Conservation (phyloP, 2,797 vertebrate genomes). For the Valencia hispanica region DNA sequence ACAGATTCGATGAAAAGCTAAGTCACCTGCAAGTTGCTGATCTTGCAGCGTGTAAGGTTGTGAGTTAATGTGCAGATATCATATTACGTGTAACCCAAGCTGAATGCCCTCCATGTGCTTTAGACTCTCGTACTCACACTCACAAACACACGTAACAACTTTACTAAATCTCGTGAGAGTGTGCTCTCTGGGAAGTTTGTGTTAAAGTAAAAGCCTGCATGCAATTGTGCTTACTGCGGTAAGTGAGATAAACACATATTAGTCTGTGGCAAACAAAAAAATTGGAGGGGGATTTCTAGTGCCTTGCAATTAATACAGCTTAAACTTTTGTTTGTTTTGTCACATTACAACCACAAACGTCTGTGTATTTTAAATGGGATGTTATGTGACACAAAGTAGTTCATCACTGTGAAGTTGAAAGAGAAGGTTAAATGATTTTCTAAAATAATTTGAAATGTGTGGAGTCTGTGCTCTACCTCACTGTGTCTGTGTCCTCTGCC, state of each 20-base stretch:
- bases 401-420: background rate
- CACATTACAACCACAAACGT: background rate
- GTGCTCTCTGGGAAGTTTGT: background rate
- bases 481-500: too few species aligned
- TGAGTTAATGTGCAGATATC: conserved; percentile 61
- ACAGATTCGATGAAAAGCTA: conserved; percentile 69
- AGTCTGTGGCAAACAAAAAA: background rate
- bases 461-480: too few species aligned
- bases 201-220: background rate
- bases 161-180: conserved; percentile 16
- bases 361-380: background rate
- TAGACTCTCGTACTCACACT: conserved; percentile 36
- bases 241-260: conserved; percentile 29
- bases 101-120: conserved; percentile 73
- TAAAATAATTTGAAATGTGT: background rate
- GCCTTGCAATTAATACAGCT: background rate
- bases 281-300: background rate
- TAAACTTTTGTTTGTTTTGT: background rate
- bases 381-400: background rate
- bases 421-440: background rate
- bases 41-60: conserved; percentile 56
- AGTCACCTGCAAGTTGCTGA: conserved; percentile 80
- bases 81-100: conserved; percentile 77
- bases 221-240: conserved; percentile 8
- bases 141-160: conserved; percentile 45